Percentiles rank a stretch among this genome's conserved stretches.
Evolutionary conservation across 2,113 vertebrate genomes (phyloP).

Genomic region (Boulengeromyrus knoepffleri): DNA sequence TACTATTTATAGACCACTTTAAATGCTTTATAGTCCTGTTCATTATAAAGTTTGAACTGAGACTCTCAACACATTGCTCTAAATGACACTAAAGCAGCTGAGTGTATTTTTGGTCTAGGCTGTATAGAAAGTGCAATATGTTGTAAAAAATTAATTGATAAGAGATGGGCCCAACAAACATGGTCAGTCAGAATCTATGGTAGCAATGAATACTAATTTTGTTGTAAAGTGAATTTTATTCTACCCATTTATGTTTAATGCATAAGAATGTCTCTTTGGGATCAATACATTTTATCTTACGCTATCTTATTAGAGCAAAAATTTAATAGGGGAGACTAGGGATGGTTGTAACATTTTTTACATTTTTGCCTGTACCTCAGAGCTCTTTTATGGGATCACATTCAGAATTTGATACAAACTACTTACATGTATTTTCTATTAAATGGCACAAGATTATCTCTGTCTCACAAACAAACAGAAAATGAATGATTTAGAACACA

Average conservation of each 20-base stretch:
- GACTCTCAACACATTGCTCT: not conserved
- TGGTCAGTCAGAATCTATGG: not conserved
- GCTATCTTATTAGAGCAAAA: not conserved
- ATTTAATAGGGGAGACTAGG: not conserved
- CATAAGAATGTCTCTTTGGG: not conserved
- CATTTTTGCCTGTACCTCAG: too few relatives aligned
- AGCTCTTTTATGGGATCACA: too few relatives aligned
- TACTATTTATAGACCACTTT: not conserved
- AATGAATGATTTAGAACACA: too few relatives aligned
- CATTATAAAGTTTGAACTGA: not conserved
- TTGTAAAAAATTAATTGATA: not conserved
- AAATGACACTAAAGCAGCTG: not conserved
- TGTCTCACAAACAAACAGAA: too few relatives aligned
- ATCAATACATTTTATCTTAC: not conserved
- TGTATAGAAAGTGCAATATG: not conserved
- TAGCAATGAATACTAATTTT: not conserved
- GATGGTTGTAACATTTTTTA: too few relatives aligned
- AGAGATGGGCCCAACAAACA: not conserved
- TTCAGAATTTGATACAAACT: too few relatives aligned
- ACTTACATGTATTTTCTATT: too few relatives aligned
- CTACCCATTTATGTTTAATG: not conserved
- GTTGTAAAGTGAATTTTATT: not conserved
- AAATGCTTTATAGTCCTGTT: not conserved
- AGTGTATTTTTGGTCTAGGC: not conserved
- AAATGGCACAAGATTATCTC: too few relatives aligned